These are phyloP conservation scores for Aleadryas rufinucha DNA, from an alignment of 2,113 vertebrate species.

Conservation along the genomic window DNA sequence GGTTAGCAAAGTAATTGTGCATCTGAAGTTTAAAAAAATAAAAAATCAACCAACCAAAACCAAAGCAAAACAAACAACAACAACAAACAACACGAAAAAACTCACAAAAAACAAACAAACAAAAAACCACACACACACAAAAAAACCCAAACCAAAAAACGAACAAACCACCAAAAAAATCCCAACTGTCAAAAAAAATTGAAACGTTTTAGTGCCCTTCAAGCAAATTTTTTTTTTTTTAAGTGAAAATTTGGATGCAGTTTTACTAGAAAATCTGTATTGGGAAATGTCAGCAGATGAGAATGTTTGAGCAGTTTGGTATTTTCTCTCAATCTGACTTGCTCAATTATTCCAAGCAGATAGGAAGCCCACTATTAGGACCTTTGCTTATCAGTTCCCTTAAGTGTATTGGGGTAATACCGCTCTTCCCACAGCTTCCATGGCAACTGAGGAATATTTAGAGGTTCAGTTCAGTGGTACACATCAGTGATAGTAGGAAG, in stretches of 20 bases:
- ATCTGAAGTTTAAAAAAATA: background rate
- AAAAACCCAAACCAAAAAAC: too few relatives aligned
- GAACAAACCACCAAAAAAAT: background rate
- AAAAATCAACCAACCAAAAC: background rate
- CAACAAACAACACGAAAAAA: background rate
- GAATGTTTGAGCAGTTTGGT: background rate
- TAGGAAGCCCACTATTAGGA: background rate
- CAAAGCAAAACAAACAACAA: background rate
- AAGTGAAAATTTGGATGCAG: background rate
- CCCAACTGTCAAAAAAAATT: background rate
- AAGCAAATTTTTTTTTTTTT: background rate
- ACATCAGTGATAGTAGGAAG: background rate
- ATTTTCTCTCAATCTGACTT: background rate
- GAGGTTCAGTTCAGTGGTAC: background rate
- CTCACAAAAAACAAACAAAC: too few relatives aligned
- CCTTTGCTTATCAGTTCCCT: background rate
- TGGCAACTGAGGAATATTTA: slow-evolving; percentile 7
- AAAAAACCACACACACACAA: too few relatives aligned
- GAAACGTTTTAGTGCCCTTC: background rate
- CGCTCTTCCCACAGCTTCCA: background rate
- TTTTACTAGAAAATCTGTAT: background rate
- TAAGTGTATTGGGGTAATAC: background rate
- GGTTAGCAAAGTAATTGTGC: background rate
- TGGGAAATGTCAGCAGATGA: background rate
- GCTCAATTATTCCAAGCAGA: background rate